Percentiles rank a stretch among this genome's conserved stretches.
phyloP scores from a whole-genome alignment of 92 coral and sea anemone species.

The Parazoanthus swiftii region DNA sequence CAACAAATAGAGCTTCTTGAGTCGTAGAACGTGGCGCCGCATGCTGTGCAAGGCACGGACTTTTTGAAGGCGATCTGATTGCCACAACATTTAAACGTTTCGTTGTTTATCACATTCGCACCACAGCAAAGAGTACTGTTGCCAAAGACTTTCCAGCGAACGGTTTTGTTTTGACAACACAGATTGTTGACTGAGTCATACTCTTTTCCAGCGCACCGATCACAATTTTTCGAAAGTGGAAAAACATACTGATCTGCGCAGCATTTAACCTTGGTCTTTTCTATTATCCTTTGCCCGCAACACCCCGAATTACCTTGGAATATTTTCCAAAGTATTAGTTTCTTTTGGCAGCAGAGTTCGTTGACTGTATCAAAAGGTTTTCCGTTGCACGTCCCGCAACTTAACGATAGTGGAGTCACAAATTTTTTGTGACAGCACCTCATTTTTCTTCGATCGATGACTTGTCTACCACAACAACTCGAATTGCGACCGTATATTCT shows the following conservation, averaged over 20 bases:
- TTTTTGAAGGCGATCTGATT: background rate
- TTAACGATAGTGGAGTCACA: slow-evolving; percentile 15
- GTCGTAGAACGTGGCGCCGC: background rate
- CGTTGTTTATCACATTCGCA: background rate
- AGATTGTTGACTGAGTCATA: background rate
- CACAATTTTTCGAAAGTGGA: slow-evolving; percentile 1
- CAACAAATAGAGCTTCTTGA: background rate
- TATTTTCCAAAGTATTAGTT: slow-evolving; percentile 9
- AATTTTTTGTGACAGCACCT: slow-evolving; percentile 15
- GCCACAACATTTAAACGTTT: slow-evolving; percentile 1
- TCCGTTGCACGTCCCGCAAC: slow-evolving; percentile 6
- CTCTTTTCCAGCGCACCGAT: background rate
- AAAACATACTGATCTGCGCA: background rate
- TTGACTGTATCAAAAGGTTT: slow-evolving; percentile 5
- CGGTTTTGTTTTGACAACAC: slow-evolving; percentile 9
- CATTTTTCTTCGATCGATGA: background rate
- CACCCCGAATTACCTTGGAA: background rate
- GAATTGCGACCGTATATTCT: background rate
- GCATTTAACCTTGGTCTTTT: background rate
- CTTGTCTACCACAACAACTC: background rate
- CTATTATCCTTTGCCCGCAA: slow-evolving; percentile 1
- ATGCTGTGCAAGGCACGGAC: background rate
- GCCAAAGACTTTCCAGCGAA: slow-evolving; percentile 7
- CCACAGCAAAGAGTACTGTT: slow-evolving; percentile 12
- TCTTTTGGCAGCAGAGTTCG: background rate